Percentiles rank a stretch among this genome's conserved stretches.
phyloP scores from a whole-genome alignment of 2,797 vertebrate species.

The Triplophysa yarkandensis region DNA sequence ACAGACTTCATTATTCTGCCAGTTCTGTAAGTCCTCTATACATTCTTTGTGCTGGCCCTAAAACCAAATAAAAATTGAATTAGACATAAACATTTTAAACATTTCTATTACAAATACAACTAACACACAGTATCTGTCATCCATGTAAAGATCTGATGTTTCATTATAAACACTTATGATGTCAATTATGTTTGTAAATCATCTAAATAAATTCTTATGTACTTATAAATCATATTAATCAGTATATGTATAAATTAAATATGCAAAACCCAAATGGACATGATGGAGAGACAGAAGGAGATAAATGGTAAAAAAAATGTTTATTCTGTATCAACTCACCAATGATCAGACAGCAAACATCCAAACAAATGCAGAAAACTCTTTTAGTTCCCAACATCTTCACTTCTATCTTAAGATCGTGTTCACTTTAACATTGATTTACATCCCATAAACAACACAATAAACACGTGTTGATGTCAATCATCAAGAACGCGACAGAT shows the following conservation, averaged over 20 bases:
- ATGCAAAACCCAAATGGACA: too few relatives aligned
- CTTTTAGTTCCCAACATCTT: slow-evolving; percentile 87
- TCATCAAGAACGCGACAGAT: not conserved
- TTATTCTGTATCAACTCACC: slow-evolving; percentile 74
- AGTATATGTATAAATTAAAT: too few relatives aligned
- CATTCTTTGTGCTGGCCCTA: too few relatives aligned
- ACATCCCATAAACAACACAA: not conserved
- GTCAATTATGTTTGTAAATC: too few relatives aligned
- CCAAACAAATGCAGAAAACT: slow-evolving; percentile 82
- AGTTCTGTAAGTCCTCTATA: not conserved
- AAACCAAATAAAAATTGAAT: not conserved
- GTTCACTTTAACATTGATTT: slow-evolving; percentile 12
- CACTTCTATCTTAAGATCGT: slow-evolving; percentile 15
- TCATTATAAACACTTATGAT: too few relatives aligned
- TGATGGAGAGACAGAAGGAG: too few relatives aligned
- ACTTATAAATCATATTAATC: too few relatives aligned
- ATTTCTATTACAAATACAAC: not conserved
- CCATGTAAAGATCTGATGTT: too few relatives aligned
- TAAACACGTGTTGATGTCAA: not conserved
- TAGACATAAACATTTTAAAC: not conserved
- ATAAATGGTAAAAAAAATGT: too few relatives aligned
- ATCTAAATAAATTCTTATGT: too few relatives aligned
- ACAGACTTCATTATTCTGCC: not conserved
- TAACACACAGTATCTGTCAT: not conserved
- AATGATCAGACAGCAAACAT: slow-evolving; percentile 83